phyloP scores from a whole-genome alignment of 1,140 invertebrate species.

The Mylabris phalerata region DNA sequence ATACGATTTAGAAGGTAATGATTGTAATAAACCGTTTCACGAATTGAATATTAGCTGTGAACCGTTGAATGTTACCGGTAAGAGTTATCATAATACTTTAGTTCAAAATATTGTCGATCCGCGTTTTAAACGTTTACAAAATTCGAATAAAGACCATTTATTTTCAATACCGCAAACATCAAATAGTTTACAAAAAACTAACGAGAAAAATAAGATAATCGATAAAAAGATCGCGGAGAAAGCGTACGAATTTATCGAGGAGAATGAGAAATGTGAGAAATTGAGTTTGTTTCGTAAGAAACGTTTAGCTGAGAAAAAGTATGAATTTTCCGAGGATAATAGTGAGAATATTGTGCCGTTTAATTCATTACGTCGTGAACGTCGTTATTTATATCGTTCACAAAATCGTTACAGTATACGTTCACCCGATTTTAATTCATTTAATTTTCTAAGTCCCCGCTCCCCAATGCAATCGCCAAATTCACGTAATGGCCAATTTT shows the following conservation, averaged over 20 bases:
- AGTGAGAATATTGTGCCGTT: slow-evolving; percentile 78
- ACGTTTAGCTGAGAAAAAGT: slow-evolving; percentile 82
- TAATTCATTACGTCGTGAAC: slow-evolving; percentile 42
- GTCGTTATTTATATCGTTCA: slow-evolving; percentile 31
- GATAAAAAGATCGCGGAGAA: slow-evolving; percentile 59
- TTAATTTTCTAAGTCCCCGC: slow-evolving; percentile 38
- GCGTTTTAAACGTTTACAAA: slow-evolving; percentile 36
- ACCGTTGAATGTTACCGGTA: slow-evolving; percentile 40
- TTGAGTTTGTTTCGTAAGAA: slow-evolving; percentile 73
- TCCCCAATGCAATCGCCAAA: slow-evolving; percentile 41
- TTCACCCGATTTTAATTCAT: slow-evolving; percentile 34
- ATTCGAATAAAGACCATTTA: slow-evolving; percentile 32
- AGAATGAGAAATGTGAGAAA: slow-evolving; percentile 74
- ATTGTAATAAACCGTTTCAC: slow-evolving; percentile 42
- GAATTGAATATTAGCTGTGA: slow-evolving; percentile 43
- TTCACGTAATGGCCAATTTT: slow-evolving; percentile 36
- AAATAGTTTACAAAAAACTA: slow-evolving; percentile 27
- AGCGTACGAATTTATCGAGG: slow-evolving; percentile 79
- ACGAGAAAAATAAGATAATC: slow-evolving; percentile 42
- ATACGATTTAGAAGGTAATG: slow-evolving; percentile 39
- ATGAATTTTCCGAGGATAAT: slow-evolving; percentile 83
- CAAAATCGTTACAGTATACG: slow-evolving; percentile 27
- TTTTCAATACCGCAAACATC: slow-evolving; percentile 35
- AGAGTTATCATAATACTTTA: slow-evolving; percentile 41
- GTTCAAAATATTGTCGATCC: slow-evolving; percentile 41